A percentile compares a stretch with the other conserved stretches of the same genome.
These are phyloP conservation scores for Epinotia brunnichana DNA, from an alignment of 2,888 invertebrate genomes.

Conservation along the genomic window DNA sequence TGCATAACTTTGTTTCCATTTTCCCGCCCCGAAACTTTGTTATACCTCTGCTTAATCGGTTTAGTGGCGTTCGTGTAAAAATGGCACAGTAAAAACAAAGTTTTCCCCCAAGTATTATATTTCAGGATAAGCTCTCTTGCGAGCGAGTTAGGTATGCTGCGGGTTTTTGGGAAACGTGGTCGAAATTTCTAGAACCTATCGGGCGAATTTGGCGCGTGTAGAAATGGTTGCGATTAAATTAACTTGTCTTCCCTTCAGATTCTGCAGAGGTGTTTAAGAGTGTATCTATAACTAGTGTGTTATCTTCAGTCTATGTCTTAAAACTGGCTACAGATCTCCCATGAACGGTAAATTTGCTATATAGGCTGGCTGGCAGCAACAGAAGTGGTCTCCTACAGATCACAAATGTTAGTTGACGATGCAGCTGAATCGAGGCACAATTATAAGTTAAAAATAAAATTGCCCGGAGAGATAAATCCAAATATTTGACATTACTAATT, in stretches of 20 bases:
- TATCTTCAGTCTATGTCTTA: too few species aligned
- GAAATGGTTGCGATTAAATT: neutral
- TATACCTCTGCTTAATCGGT: slow-evolving; percentile 33
- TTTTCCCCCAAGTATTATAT: slow-evolving; percentile 35
- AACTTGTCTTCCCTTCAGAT: neutral
- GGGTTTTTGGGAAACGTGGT: slow-evolving; percentile 10
- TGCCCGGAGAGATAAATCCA: neutral
- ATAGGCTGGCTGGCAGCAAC: too few species aligned
- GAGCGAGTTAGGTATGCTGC: slow-evolving; percentile 10
- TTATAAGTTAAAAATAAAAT: too few species aligned
- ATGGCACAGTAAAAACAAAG: slow-evolving; percentile 29
- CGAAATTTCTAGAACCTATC: slow-evolving; percentile 11
- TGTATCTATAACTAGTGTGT: too few species aligned
- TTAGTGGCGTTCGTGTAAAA: slow-evolving; percentile 33
- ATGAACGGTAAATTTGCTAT: too few species aligned
- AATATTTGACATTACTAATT: neutral
- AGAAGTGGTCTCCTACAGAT: too few species aligned
- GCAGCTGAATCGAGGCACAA: too few species aligned
- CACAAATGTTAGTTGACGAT: too few species aligned
- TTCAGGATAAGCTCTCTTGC: slow-evolving; percentile 16
- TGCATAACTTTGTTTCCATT: slow-evolving; percentile 28
- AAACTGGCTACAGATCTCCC: too few species aligned
- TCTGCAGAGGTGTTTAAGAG: too few species aligned
- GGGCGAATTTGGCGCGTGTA: neutral
- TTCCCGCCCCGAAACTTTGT: slow-evolving; percentile 27